Conservation (phyloP, 2,888 invertebrate genomes). For the Drosophila atripex region DNA sequence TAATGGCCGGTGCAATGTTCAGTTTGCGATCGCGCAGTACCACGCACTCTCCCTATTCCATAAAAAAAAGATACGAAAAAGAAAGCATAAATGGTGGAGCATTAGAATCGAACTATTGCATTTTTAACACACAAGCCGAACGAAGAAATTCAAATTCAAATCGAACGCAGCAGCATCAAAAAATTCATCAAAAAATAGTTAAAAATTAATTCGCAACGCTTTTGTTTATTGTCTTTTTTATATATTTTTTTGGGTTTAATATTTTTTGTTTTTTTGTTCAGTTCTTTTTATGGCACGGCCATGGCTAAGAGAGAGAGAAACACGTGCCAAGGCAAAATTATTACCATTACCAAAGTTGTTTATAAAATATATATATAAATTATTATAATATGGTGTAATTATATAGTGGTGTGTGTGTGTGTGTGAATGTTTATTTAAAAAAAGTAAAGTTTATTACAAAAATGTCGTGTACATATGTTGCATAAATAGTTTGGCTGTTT, state of each 20-base stretch:
- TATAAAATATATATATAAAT: conserved; percentile 22
- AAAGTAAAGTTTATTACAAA: conserved; percentile 50
- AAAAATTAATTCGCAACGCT: conserved; percentile 67
- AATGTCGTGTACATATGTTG: conserved; percentile 67
- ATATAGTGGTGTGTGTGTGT: conserved; percentile 27
- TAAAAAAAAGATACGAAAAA: conserved; percentile 12
- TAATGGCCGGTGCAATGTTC: conserved; percentile 94
- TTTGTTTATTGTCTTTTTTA: conserved; percentile 47
- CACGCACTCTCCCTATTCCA: conserved; percentile 88
- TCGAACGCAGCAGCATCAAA: conserved; percentile 75
- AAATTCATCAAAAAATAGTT: conserved; percentile 59
- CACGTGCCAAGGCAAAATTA: conserved; percentile 77
- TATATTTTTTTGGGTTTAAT: conserved; percentile 39
- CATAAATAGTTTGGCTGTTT: conserved; percentile 12
- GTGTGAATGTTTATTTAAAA: conserved; percentile 37
- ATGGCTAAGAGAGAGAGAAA: conserved; percentile 61
- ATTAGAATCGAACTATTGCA: conserved; percentile 51
- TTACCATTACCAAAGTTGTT: conserved; percentile 70
- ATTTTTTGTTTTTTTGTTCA: conserved; percentile 25
- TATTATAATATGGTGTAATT: conserved; percentile 39
- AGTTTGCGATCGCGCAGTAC: conserved; percentile 91
- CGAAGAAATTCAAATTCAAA: conserved; percentile 74
- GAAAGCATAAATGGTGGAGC: conserved; percentile 33
- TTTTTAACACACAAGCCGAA: conserved; percentile 77
- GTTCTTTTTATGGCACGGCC: conserved; percentile 54